Evolutionary conservation across 2,888 invertebrate genomes (phyloP), one percentile per base, ranked within the genome.

Genomic region (Drosophila infuscata): DNA sequence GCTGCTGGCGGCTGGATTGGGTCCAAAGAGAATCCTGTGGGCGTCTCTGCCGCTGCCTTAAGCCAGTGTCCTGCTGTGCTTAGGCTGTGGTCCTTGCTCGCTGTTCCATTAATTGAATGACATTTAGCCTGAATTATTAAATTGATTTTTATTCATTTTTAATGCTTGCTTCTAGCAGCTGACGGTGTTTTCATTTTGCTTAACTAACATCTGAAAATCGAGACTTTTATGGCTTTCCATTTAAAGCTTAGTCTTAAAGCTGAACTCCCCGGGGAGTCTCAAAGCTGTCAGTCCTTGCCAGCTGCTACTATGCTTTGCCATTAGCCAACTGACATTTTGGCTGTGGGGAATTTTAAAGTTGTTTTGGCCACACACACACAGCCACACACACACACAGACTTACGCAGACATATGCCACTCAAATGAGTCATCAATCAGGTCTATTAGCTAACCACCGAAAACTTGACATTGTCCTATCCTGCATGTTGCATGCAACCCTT

Each of bases 81-180:
- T 79, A 58, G 48, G 43, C 69, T 72, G 68, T 29, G 76, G 73
- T 58, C 59, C 56, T 36, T 58, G 35, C 38, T 61, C 63, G 62
- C 76, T 70, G 54, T 60, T 58, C 64, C 79, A 62, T 86, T 85
- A 85, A 85, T 87, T 83, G 82, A 78, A 83, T 71, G 80, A 78
- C 78, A 80, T 82, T 87, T 86, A 82, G 74, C 76, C 61, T 85
- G 74, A 86, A 86, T 87, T 86, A 86, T 86, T 87, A 83, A 86
- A 83, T 87, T 87, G 83, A 86, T 85, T 86, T 87, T 85, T 82
- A 80, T 86, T 72, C 74, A 72, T 71, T 84, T 83, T 81, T 73
- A 73, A 83, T 76, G 81, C 53, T 52, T 36, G 17, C 15, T 41
- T 17, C 67, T n/a, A 51, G 3, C 65, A 68, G 62, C 68, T 59